Evolutionary conservation across 1,140 invertebrate genomes (phyloP).

Genomic region (Ips typographus): DNA sequence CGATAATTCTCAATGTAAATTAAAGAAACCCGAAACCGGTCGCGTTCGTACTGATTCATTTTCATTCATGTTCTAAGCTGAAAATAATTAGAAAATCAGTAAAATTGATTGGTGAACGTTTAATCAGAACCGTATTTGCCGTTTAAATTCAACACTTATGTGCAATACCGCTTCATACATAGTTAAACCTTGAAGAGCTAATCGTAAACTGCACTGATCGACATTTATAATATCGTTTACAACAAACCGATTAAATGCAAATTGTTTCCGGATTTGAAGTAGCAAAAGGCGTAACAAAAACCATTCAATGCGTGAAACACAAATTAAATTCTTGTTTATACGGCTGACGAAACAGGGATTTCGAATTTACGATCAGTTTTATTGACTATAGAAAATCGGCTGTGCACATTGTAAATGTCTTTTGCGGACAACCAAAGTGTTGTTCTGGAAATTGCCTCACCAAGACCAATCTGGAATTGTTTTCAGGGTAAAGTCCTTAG

Average conservation of each 20-base stretch:
- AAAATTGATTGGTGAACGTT: too few relatives aligned
- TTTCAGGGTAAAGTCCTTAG: background rate
- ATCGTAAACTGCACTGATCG: too few relatives aligned
- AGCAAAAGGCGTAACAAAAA: conserved; percentile 11
- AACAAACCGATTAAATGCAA: background rate
- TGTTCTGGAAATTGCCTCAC: background rate
- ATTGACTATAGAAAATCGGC: conserved; percentile 19
- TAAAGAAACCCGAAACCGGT: too few relatives aligned
- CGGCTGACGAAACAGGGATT: conserved; percentile 11
- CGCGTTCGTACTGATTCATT: too few relatives aligned
- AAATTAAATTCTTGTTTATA: conserved; percentile 17
- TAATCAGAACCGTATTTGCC: too few relatives aligned
- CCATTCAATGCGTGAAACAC: conserved; percentile 16
- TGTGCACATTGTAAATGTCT: conserved; percentile 4
- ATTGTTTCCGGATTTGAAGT: conserved; percentile 19
- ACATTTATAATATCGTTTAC: too few relatives aligned
- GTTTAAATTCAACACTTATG: too few relatives aligned
- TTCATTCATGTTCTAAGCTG: too few relatives aligned
- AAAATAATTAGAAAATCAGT: too few relatives aligned
- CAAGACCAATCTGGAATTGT: background rate
- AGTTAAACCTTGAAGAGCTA: too few relatives aligned
- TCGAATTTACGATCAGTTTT: conserved; percentile 9
- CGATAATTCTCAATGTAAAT: too few relatives aligned
- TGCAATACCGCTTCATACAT: too few relatives aligned
- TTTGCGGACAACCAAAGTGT: background rate